Evolutionary conservation across 2,797 vertebrate species (phyloP).

Genomic region (Crenichthys baileyi): DNA sequence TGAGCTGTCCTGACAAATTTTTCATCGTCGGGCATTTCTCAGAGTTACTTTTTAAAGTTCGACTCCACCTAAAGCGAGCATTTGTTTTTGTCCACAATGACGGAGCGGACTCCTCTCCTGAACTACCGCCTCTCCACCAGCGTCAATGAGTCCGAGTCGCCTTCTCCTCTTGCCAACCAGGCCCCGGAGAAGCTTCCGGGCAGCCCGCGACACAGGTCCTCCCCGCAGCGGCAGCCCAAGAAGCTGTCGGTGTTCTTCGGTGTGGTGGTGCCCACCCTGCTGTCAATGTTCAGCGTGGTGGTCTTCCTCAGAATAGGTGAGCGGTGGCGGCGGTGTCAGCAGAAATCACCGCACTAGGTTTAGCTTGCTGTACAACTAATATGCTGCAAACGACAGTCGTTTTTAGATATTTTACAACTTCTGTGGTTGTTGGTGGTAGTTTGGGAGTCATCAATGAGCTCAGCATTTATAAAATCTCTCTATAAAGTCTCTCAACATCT

Average conservation of each 20-base stretch:
- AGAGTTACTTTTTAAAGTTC: not conserved
- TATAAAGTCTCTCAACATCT: not conserved
- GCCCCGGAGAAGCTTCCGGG: conserved; percentile 42
- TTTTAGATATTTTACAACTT: not conserved
- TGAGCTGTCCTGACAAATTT: not conserved
- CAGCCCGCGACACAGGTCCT: conserved; percentile 32
- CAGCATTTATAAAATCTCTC: not conserved
- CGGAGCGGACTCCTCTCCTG: conserved; percentile 87
- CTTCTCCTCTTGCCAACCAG: conserved; percentile 37
- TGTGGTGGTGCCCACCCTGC: conserved; percentile 89
- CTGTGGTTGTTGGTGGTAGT: not conserved
- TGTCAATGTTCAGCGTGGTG: conserved; percentile 95
- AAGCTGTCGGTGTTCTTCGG: conserved; percentile 91
- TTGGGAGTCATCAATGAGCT: not conserved
- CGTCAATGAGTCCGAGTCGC: conserved; percentile 76
- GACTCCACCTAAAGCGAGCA: not conserved
- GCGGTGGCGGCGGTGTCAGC: conserved; percentile 66
- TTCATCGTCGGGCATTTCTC: not conserved
- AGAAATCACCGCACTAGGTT: not conserved
- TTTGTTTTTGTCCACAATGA: conserved; percentile 59
- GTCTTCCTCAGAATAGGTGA: conserved; percentile 90
- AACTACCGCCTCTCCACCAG: conserved; percentile 86
- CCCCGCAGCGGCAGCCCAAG: conserved; percentile 49
- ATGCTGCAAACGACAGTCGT: not conserved
- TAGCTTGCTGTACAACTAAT: not conserved